Base-by-base conservation (phyloP, 1,140 invertebrate genomes). In the Belonocnema kinseyi region DNA sequence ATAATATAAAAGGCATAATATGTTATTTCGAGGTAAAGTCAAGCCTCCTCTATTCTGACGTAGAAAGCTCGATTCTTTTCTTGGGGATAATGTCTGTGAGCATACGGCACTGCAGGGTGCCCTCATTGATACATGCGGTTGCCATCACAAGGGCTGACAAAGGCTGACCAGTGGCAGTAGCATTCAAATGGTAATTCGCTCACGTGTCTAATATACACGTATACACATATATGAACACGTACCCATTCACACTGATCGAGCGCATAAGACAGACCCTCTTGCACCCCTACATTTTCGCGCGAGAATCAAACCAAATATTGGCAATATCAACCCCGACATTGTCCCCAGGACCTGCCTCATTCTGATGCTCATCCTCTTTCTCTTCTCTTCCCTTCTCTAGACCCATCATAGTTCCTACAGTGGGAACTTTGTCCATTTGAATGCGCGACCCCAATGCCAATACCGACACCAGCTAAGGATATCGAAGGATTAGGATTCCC, bases 301-400 rank as follows among this genome's bases (percentile, higher is more conserved):
- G 82, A 89, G 88, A 90, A 90, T 90, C 89, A 91, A 90, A 90
- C 87, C 89, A 91, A 91, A 91, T 91, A 91, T 91, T 91, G 90
- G 86, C 89, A 91, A 91, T 91, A 91, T 91, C 88, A 87, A 88
- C 86, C 88, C 84, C 72, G 82, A 77, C 82, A 88, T 88, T 86
- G 85, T 83, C 85, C 78, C 76, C 66, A 76, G 83, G 82, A 86
- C 80, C 80, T 88, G 84, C 80, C 80, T 83, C 78, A 81, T 83
- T 83, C 80, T 82, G 78, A 76, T 70, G 75, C 26, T 33, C 26
- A 33, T 33, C 26, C 26, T 33, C 26, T 4, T 33, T 33, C 26
- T 33, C 26, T 33, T 33, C 26, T 33, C 26, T 26, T 26, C 80
- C 80, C 80, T 75, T 83, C 40, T 46, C 40, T 46, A 46, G 40